Evolutionary conservation across 2,888 invertebrate genomes (phyloP).

Genomic region (Torymus aiolomorphi): DNA sequence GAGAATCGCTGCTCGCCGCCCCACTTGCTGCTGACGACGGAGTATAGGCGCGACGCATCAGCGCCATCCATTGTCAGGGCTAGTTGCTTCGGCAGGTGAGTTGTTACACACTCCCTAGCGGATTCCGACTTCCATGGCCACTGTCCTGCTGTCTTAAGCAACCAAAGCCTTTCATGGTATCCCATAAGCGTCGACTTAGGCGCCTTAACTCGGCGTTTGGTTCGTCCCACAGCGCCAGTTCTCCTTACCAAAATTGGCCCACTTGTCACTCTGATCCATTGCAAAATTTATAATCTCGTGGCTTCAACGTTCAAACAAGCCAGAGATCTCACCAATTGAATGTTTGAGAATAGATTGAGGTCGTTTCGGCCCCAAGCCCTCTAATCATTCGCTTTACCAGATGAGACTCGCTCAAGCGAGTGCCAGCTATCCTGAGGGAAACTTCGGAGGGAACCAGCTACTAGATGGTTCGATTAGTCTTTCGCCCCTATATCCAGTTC

Average conservation of each 20-base stretch:
- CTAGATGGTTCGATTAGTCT: conserved; percentile 87
- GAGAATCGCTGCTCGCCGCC: conserved; percentile 58
- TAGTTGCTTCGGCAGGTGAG: conserved; percentile 81
- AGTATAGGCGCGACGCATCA: too few species aligned
- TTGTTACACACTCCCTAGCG: conserved; percentile 76
- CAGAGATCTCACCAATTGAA: too few species aligned
- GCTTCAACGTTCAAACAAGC: too few species aligned
- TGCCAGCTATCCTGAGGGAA: conserved; percentile 85
- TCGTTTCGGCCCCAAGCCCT: conserved; percentile 83
- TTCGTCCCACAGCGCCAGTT: too few species aligned
- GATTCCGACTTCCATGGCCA: conserved; percentile 85
- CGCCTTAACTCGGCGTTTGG: too few species aligned
- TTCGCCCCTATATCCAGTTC: conserved; percentile 78
- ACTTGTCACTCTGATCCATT: too few species aligned
- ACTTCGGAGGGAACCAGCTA: conserved; percentile 87
- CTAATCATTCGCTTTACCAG: conserved; percentile 87
- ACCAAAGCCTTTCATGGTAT: conserved; percentile 77
- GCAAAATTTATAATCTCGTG: too few species aligned
- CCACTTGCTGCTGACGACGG: conserved; percentile 78
- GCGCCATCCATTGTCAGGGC: conserved; percentile 83
- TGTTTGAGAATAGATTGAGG: too few species aligned
- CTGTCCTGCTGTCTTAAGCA: conserved; percentile 81
- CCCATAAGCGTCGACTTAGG: too few species aligned
- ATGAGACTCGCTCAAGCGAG: conserved; percentile 65
- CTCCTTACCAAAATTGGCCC: too few species aligned